A percentile compares a stretch with the other conserved stretches of the same genome.
Conservation (phyloP, 2,113 vertebrate species). For the Verasper variegatus region DNA sequence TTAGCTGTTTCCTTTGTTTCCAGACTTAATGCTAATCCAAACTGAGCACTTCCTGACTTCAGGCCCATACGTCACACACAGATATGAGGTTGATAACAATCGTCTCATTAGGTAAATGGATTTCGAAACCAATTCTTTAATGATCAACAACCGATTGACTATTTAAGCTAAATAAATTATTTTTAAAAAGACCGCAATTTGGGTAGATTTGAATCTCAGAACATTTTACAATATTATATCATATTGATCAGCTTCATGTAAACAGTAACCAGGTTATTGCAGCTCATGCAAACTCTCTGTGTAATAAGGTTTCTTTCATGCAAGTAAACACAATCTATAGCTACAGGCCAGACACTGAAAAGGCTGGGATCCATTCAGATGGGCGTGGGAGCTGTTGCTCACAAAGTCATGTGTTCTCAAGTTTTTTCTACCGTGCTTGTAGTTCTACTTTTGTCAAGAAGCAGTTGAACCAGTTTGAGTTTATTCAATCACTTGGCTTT, state of each 20-base stretch:
- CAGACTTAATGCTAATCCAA: neutral
- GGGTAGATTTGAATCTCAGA: too few species aligned
- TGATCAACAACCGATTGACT: neutral
- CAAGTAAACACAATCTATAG: neutral
- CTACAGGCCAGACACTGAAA: neutral
- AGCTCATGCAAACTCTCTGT: neutral
- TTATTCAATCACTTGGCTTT: neutral
- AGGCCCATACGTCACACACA: neutral
- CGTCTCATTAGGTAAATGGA: neutral
- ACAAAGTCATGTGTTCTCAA: neutral
- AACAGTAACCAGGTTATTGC: neutral
- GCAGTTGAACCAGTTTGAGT: slow-evolving; percentile 2
- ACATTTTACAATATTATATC: too few species aligned
- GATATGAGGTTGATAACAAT: neutral
- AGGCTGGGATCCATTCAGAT: neutral
- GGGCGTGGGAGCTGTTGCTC: neutral
- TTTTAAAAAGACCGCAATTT: neutral
- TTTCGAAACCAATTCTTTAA: neutral
- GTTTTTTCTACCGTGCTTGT: neutral
- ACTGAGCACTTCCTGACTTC: neutral
- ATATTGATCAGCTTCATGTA: neutral
- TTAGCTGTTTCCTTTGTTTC: neutral
- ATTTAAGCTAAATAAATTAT: neutral
- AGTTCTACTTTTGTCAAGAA: neutral
- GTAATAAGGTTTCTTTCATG: neutral